Evolutionary conservation across 2,113 vertebrate genomes (phyloP).

Genomic region (Gymnocephalus cernua): DNA sequence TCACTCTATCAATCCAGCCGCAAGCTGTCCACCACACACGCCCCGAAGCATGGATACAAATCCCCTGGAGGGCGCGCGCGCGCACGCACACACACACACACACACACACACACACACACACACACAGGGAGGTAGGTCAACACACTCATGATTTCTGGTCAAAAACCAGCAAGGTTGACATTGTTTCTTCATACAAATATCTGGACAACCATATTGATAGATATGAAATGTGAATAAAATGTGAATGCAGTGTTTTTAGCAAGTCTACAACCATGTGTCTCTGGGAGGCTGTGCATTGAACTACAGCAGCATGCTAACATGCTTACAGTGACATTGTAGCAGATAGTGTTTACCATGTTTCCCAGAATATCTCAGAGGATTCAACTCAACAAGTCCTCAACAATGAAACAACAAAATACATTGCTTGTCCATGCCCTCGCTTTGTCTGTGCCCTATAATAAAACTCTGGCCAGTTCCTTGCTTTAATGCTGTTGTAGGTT

Average conservation of each 20-base stretch:
- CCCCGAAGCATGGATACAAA: conserved; percentile 64
- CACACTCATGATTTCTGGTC: conserved; percentile 14
- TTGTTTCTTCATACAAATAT: not conserved
- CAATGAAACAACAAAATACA: no score
- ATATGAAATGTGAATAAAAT: no score
- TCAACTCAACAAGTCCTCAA: no score
- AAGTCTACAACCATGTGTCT: not conserved
- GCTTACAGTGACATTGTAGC: not conserved
- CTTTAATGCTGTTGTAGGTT: no score
- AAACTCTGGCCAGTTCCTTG: no score
- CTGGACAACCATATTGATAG: not conserved
- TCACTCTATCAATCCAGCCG: conserved; percentile 79
- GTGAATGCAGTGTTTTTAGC: no score
- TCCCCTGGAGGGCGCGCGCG: conserved; percentile 61
- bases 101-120: conserved; percentile 29
- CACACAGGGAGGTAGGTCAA: conserved; percentile 12
- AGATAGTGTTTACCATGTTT: not conserved
- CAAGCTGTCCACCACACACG: conserved; percentile 73
- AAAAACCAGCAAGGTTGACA: not conserved
- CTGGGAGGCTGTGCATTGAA: no score
- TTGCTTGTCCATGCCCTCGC: no score
- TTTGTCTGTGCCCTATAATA: no score
- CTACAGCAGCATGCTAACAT: not conserved
- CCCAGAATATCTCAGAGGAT: no score
- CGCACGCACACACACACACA: conserved; percentile 20